Conservation (phyloP, 2,888 invertebrate species). For the Aphodius sticticus region DNA sequence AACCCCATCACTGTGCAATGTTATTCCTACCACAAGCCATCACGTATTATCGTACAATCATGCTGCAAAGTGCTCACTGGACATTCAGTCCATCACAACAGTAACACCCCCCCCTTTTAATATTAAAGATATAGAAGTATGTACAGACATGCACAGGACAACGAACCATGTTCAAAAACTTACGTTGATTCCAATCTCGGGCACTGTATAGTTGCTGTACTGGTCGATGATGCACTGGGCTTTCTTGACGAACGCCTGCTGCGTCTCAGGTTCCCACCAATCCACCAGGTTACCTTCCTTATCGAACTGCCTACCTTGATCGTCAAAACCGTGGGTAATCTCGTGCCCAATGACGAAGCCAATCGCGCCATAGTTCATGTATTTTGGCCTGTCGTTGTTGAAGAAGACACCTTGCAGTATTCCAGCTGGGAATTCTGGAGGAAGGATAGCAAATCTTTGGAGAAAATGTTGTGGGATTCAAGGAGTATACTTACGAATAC, state of each 20-base stretch:
- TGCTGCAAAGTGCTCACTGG: background rate
- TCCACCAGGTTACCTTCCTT: constrained; percentile 89
- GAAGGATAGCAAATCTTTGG: background rate
- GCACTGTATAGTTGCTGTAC: constrained; percentile 89
- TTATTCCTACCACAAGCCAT: too few relatives aligned
- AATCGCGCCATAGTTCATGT: constrained; percentile 92
- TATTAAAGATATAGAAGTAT: constrained; percentile 11
- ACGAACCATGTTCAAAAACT: constrained; percentile 46
- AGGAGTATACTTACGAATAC: constrained; percentile 75
- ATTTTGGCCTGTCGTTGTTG: constrained; percentile 85
- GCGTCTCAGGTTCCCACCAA: constrained; percentile 91
- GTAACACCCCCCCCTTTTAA: background rate
- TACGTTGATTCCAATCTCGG: constrained; percentile 78
- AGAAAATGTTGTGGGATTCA: background rate
- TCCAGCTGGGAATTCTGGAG: constrained; percentile 89
- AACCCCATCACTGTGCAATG: too few relatives aligned
- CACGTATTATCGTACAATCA: too few relatives aligned
- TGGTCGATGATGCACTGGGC: constrained; percentile 93
- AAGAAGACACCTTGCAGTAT: constrained; percentile 93
- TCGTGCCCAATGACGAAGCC: constrained; percentile 93
- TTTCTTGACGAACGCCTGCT: constrained; percentile 81
- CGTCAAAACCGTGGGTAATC: constrained; percentile 91
- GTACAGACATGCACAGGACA: background rate
- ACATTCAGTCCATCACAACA: background rate
- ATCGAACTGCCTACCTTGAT: constrained; percentile 92